Evolutionary conservation across 2,888 invertebrate species (phyloP).

Genomic region (Mesopsocus fuscifrons): DNA sequence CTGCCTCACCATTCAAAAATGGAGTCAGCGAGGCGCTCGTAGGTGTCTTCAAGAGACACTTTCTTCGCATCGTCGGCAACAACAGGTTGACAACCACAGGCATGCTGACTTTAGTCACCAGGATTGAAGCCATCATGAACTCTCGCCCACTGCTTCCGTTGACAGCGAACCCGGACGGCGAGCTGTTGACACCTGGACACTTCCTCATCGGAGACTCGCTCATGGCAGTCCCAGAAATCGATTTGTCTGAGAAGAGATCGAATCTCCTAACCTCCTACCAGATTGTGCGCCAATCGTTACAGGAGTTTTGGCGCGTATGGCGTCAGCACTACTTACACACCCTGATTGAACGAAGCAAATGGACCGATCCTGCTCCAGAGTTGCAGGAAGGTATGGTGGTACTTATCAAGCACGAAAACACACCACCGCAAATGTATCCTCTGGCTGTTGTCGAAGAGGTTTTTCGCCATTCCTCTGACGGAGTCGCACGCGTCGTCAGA

Average conservation of each 20-base stretch:
- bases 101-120: no score
- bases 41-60: no score
- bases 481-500: background rate
- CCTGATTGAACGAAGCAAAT: background rate
- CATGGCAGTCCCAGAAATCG: constrained; percentile 10
- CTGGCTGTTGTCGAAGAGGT: background rate
- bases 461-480: background rate
- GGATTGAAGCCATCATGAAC: constrained; percentile 15
- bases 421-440: background rate
- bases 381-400: background rate
- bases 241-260: background rate
- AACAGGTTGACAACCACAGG: no score
- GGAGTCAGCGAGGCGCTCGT: no score
- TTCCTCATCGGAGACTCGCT: constrained; percentile 14
- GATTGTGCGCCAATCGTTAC: constrained; percentile 5
- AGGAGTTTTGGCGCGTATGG: background rate
- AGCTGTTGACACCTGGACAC: constrained; percentile 16
- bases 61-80: no score
- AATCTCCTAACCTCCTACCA: constrained; percentile 9
- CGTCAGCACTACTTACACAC: background rate
- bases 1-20: no score
- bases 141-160: constrained; percentile 15
- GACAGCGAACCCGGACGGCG: constrained; percentile 12
- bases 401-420: background rate
- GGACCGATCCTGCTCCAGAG: background rate